phyloP scores from a whole-genome alignment of 2,888 invertebrate species.

The Alviniconcha strummeri region DNA sequence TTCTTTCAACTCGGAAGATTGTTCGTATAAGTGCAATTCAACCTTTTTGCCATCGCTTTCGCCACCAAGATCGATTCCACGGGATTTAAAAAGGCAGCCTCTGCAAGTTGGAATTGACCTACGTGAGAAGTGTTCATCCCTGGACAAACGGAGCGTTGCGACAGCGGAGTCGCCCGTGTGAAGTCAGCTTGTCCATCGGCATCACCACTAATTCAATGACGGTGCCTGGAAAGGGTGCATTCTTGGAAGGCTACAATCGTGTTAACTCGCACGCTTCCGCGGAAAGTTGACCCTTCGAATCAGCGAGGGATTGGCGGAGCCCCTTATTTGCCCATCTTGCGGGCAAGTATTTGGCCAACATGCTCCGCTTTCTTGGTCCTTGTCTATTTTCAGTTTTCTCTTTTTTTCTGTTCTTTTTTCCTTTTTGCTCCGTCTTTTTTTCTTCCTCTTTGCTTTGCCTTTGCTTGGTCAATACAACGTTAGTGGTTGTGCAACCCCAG shows the following conservation, averaged over 20 bases:
- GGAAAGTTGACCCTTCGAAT: slow-evolving; percentile 6
- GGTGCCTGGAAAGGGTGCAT: slow-evolving; percentile 8
- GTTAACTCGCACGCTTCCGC: slow-evolving; percentile 11
- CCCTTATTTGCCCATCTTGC: neutral
- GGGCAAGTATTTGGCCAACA: slow-evolving; percentile 10
- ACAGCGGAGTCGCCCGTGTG: neutral
- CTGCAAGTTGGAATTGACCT: neutral
- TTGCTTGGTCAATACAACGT: neutral
- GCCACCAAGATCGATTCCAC: too few species aligned
- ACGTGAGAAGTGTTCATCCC: neutral
- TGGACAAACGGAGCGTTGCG: neutral
- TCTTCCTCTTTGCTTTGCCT: neutral
- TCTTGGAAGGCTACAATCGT: neutral
- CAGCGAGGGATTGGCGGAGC: neutral
- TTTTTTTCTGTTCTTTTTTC: neutral
- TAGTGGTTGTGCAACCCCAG: neutral
- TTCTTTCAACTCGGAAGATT: too few species aligned
- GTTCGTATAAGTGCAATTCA: too few species aligned
- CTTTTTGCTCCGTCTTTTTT: neutral
- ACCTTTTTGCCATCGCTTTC: too few species aligned
- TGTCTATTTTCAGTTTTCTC: neutral
- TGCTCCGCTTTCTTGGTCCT: neutral
- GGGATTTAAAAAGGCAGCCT: too few species aligned
- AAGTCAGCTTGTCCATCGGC: slow-evolving; percentile 16
- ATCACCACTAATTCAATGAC: slow-evolving; percentile 14